A percentile compares a stretch with the other conserved stretches of the same genome.
These are phyloP conservation scores for Heliconius aoede DNA, from an alignment of 2,888 invertebrate species.

Conservation along the genomic window DNA sequence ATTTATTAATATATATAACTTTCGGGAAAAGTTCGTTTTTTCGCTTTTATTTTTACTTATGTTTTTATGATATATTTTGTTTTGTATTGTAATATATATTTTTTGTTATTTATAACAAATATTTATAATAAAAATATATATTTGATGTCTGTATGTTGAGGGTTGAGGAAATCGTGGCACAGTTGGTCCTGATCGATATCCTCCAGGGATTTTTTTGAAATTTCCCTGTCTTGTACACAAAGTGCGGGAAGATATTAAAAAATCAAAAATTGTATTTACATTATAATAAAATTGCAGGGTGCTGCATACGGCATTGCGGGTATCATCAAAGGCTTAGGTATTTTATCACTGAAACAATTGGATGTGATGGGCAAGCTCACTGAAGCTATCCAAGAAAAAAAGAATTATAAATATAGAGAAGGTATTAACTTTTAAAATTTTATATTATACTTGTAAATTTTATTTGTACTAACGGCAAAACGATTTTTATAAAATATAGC, in stretches of 20 bases:
- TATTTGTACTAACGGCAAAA: too few species aligned
- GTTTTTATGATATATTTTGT: too few species aligned
- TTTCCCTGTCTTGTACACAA: neutral
- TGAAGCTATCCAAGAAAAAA: conserved; percentile 97
- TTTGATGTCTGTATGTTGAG: neutral
- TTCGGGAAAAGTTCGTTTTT: too few species aligned
- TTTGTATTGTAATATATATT: too few species aligned
- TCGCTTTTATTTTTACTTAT: too few species aligned
- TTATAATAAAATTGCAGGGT: conserved; percentile 81
- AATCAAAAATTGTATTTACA: conserved; percentile 2
- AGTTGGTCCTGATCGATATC: too few species aligned
- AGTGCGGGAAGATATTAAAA: neutral
- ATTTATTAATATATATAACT: neutral
- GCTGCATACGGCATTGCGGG: conserved; percentile 99
- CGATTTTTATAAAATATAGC: too few species aligned
- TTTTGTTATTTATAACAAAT: neutral
- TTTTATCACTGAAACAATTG: conserved; percentile 95
- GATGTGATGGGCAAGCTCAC: conserved; percentile 98
- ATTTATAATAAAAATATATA: neutral
- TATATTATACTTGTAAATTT: too few species aligned
- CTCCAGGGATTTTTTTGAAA: neutral
- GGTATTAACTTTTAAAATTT: conserved; percentile 72
- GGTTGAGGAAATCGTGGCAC: too few species aligned
- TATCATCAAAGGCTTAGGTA: conserved; percentile 97
- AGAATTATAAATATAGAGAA: conserved; percentile 96